Conservation (phyloP, 92 coral and sea anemone genomes). For the Porites cylindrica region DNA sequence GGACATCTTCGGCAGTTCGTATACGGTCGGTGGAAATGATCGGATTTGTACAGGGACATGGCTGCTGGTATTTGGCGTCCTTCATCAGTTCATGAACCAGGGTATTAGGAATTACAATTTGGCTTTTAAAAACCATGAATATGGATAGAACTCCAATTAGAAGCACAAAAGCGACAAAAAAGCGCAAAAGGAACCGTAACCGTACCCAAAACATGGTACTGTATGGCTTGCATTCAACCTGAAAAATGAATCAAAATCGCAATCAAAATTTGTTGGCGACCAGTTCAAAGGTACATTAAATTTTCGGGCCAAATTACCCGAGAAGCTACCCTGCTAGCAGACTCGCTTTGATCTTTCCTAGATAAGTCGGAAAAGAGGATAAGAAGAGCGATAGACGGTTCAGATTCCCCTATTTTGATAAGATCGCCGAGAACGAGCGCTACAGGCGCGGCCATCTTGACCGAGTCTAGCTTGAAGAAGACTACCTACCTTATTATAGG, state of each 20-base stretch:
- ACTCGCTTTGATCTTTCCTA: too few relatives aligned
- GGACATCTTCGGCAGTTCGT: background rate
- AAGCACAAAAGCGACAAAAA: conserved; percentile 3
- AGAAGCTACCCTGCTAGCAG: too few relatives aligned
- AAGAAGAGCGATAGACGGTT: too few relatives aligned
- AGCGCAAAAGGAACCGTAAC: conserved; percentile 11
- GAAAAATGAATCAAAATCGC: background rate
- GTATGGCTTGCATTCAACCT: background rate
- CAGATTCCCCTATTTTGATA: too few relatives aligned
- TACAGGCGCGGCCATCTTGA: too few relatives aligned
- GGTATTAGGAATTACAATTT: background rate
- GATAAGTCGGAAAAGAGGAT: too few relatives aligned
- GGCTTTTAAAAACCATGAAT: conserved; percentile 2
- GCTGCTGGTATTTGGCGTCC: background rate
- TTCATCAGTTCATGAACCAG: background rate
- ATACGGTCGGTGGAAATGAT: background rate
- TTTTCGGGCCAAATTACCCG: too few relatives aligned
- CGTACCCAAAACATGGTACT: conserved; percentile 2
- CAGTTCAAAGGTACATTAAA: background rate
- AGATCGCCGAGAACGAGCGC: too few relatives aligned
- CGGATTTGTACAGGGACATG: background rate
- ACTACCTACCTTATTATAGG: too few relatives aligned
- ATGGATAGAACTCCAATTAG: conserved; percentile 15
- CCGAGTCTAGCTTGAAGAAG: too few relatives aligned
- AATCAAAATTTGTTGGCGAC: background rate